A percentile compares a stretch with the other conserved stretches of the same genome.
Evolutionary conservation across 2,888 invertebrate genomes (phyloP).

Genomic region (Cheilosia soror): DNA sequence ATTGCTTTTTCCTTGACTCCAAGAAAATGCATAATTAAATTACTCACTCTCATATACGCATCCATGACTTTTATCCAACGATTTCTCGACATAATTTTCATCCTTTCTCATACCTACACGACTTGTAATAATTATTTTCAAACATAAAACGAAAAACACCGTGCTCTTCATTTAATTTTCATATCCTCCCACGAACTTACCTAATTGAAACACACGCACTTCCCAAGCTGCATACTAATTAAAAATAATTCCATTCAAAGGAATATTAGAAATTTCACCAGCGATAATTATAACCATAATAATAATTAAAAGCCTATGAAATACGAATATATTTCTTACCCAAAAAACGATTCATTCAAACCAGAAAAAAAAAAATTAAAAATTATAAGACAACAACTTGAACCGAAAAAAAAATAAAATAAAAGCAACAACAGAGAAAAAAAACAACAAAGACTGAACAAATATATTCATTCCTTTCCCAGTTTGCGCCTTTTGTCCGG

Average conservation of each 20-base stretch:
- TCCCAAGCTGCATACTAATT: conserved; percentile 46
- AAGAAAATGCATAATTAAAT: neutral
- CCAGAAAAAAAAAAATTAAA: conserved; percentile 8
- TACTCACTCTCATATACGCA: conserved; percentile 14
- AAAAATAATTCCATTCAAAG: conserved; percentile 25
- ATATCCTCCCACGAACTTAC: neutral
- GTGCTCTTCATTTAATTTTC: neutral
- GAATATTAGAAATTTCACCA: conserved; percentile 13
- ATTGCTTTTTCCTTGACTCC: conserved; percentile 15
- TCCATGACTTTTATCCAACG: neutral
- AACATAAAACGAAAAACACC: conserved; percentile 2
- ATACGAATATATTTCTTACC: conserved; percentile 15
- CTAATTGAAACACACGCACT: conserved; percentile 37
- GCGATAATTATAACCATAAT: conserved; percentile 30
- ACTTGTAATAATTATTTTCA: conserved; percentile 12
- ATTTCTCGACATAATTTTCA: conserved; percentile 4
- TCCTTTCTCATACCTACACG: neutral
- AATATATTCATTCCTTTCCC: conserved; percentile 54
- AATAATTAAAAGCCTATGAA: conserved; percentile 34
- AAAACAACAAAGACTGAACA: conserved; percentile 21
- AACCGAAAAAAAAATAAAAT: neutral
- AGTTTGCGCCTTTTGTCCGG: conserved; percentile 57
- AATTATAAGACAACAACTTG: conserved; percentile 31
- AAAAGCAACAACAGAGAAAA: conserved; percentile 9
- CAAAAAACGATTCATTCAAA: conserved; percentile 30